Conservation (phyloP, 2,797 vertebrate genomes). For the Danio aesculapii region DNA sequence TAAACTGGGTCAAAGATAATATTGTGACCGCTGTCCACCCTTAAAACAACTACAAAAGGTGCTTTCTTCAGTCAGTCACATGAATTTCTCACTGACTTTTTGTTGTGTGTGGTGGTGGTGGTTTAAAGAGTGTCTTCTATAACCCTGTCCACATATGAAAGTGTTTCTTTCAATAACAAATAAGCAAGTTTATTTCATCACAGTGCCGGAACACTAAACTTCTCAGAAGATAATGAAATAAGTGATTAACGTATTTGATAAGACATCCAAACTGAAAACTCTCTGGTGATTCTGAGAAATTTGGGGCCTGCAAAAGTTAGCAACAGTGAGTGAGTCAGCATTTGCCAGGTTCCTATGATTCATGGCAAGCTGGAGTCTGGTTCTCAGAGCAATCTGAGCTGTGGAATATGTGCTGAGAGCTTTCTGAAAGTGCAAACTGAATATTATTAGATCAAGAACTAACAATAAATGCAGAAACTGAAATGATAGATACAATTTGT, state of each 20-base stretch:
- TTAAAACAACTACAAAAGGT: neutral
- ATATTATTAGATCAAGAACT: slow-evolving; percentile 10
- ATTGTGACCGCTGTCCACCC: neutral
- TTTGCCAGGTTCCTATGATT: slow-evolving; percentile 26
- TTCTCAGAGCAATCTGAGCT: neutral
- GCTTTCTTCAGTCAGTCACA: neutral
- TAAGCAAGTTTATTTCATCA: neutral
- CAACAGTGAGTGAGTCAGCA: slow-evolving; percentile 33
- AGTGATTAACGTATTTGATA: neutral
- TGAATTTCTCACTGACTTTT: neutral
- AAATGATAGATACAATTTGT: neutral
- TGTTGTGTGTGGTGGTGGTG: neutral
- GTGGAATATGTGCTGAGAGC: neutral
- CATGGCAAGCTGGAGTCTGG: neutral
- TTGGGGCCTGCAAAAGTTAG: slow-evolving; percentile 4
- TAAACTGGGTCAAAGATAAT: slow-evolving; percentile 38
- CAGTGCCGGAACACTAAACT: neutral
- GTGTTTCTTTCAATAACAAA: neutral
- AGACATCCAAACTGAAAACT: neutral
- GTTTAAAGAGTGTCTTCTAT: neutral
- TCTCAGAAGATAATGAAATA: neutral
- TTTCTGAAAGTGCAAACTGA: neutral
- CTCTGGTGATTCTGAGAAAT: neutral
- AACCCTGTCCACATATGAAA: neutral
- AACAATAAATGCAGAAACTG: neutral